Conservation (phyloP, 1,140 invertebrate genomes). For the Capitella teleta region DNA sequence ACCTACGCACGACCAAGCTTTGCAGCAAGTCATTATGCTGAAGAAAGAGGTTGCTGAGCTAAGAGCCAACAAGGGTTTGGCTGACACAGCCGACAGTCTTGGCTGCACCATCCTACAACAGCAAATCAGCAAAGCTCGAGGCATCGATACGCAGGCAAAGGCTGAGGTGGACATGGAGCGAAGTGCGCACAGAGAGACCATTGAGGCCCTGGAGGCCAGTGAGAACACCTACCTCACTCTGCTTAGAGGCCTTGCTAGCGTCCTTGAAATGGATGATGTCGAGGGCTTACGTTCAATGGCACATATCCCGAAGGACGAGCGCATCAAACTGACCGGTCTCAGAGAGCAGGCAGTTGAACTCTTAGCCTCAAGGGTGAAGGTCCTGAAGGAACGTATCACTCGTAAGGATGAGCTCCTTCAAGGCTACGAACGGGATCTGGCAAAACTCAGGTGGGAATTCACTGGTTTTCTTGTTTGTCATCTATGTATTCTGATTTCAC, state of each 20-base stretch:
- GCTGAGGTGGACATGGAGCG: conserved; percentile 34
- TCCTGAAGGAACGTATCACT: conserved; percentile 29
- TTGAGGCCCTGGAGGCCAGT: conserved; percentile 35
- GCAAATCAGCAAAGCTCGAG: conserved; percentile 19
- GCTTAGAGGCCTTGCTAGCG: conserved; percentile 24
- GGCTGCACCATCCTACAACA: not conserved
- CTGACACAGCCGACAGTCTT: conserved; percentile 1
- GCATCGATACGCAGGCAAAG: conserved; percentile 21
- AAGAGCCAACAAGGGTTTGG: conserved; percentile 21
- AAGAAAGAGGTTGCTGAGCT: conserved; percentile 42
- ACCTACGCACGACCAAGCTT: conserved; percentile 22
- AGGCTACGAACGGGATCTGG: conserved; percentile 37
- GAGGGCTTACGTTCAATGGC: conserved; percentile 32
- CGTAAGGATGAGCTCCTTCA: conserved; percentile 37
- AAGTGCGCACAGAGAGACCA: conserved; percentile 37
- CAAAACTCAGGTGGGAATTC: conserved; percentile 30
- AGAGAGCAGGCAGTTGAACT: conserved; percentile 24
- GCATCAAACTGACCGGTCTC: conserved; percentile 22
- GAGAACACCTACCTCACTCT: conserved; percentile 32
- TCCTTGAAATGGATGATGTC: conserved; percentile 25
- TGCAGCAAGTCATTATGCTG: conserved; percentile 36
- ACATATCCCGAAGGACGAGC: conserved; percentile 36
- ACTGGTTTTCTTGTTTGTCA: not conserved
- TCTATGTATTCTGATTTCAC: conserved; percentile 11
- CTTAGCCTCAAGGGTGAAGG: conserved; percentile 22